Evolutionary conservation across 2,888 invertebrate species (phyloP), one percentile per base, ranked within the genome.

Genomic region (Agrotis clavis): DNA sequence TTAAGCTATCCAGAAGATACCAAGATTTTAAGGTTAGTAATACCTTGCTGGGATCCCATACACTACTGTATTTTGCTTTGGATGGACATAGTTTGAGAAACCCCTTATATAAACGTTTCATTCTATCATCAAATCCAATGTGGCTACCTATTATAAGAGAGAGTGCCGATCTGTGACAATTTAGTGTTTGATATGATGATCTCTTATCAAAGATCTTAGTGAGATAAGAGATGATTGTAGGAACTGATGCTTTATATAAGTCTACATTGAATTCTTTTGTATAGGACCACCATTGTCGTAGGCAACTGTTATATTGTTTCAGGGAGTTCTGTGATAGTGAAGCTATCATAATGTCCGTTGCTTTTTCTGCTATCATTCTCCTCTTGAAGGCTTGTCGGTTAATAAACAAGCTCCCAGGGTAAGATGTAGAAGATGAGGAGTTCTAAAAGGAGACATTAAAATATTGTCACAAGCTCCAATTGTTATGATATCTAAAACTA

Each of bases 1-100:
- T 56, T 56, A 56, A 56, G 56, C 30, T 56, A 56, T 30, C 56
- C 7, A 56, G 30, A 16, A 25, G 66, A 57, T 65, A 53, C 30
- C 63, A 64, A 45, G 53, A 53, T 18, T 56, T 30, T 59, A 59
- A 45, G 54, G 19, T 7, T 21, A 7, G 54, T 7, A 45, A 45
- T 53, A 47, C 53, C 64, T 56, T 57, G 57, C 57, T 57, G 57
- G 57, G 35, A 57, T 57, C 57, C 57, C 57, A 57, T 18, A 57
- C 35, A 35, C n/a, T 57, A 57, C 35, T 57, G 57, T 57, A 57
- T 50, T 60, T 25, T 25, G 50, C 19, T 19, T 51, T 51, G 19
- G 50, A 19, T 51, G 50, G 50, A 19, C 50, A 19, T 51, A 51
- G 19, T 51, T 19, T 51, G 11, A 51, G 19, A 51, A 51, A 51